phyloP scores from a whole-genome alignment of 2,113 vertebrate species.

The Halcyon senegalensis region DNA sequence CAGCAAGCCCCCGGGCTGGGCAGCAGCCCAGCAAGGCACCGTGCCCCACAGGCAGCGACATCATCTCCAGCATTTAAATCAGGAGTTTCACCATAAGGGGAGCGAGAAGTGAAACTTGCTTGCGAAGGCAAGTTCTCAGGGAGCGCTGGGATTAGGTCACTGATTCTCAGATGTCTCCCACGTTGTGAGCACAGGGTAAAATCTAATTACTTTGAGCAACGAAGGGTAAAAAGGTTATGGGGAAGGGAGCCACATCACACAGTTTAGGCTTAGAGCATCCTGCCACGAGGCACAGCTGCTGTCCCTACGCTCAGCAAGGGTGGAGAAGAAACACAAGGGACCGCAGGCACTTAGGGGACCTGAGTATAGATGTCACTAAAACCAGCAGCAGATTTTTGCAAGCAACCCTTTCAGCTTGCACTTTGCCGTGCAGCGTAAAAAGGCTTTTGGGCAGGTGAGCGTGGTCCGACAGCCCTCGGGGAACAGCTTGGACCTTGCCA shows the following conservation, averaged over 20 bases:
- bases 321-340: neutral
- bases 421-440: neutral
- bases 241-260: fast-evolving
- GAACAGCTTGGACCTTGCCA: neutral
- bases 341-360: neutral
- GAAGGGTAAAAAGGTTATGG: neutral
- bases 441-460: neutral
- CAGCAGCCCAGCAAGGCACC: neutral
- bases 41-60: fast-evolving
- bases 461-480: fast-evolving
- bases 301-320: neutral
- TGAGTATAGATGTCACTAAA: neutral
- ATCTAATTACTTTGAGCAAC: neutral
- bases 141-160: neutral
- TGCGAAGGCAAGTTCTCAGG: neutral
- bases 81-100: neutral
- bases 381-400: neutral
- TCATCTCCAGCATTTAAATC: neutral
- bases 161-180: neutral
- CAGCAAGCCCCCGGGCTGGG: neutral
- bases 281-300: neutral
- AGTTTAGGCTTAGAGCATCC: neutral
- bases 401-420: neutral
- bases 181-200: neutral
- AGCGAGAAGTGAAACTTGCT: constrained; percentile 36